phyloP scores from a whole-genome alignment of 2,797 vertebrate species.

The Trichosurus vulpecula region DNA sequence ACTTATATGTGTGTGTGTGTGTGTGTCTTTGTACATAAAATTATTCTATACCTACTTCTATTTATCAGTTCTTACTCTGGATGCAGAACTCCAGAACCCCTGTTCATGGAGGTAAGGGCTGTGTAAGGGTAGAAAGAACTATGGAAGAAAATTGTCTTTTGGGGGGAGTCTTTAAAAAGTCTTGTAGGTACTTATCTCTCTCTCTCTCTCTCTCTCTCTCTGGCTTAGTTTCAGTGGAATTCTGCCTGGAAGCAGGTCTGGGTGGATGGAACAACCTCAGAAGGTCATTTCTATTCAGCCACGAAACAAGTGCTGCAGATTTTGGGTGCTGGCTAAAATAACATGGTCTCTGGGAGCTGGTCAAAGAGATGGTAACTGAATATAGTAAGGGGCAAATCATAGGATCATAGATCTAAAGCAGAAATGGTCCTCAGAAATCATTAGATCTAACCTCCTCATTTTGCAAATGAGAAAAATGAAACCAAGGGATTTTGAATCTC shows the following conservation, averaged over 20 bases:
- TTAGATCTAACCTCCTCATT: not conserved
- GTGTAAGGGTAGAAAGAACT: not conserved
- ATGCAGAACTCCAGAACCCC: not conserved
- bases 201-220: not conserved
- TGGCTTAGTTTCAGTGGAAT: not conserved
- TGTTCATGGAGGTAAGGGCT: not conserved
- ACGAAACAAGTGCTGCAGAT: not conserved
- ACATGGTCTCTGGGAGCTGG: not conserved
- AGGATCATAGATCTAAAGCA: not conserved
- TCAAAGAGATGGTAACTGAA: not conserved
- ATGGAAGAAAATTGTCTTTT: not conserved
- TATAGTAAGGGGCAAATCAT: not conserved
- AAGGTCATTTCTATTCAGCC: not conserved
- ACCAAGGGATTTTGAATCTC: not conserved
- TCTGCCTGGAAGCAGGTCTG: not conserved
- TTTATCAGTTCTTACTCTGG: not conserved
- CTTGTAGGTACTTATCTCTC: not conserved
- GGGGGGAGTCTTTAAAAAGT: not conserved
- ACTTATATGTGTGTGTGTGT: too few relatives aligned
- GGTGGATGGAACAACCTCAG: rapidly evolving
- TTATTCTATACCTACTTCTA: not conserved
- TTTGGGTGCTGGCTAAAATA: not conserved
- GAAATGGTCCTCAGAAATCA: not conserved
- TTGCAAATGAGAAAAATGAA: not conserved
- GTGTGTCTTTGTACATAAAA: too few relatives aligned